Evolutionary conservation across 2,888 invertebrate species (phyloP), one percentile per base, ranked within the genome.

Genomic region (Drosophila meridionalis): DNA sequence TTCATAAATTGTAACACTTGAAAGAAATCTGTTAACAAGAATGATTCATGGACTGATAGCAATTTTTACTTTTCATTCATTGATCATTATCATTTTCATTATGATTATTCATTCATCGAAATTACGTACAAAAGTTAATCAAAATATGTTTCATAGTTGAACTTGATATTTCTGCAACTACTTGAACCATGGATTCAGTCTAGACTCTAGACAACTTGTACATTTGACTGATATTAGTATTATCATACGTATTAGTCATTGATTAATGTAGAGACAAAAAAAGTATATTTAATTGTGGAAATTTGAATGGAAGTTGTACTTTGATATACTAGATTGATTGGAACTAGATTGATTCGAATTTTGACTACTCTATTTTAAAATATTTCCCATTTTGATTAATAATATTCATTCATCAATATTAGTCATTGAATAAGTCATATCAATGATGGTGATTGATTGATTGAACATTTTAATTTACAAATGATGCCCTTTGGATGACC

Each of bases 171-270:
- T 26, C 5, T 11, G 20, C 55, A 55, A 28, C 28, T 40, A 55
- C 55, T 55, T 40, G 28, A 55, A 55, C 55, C 14, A 30, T 56
- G 56, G n/a, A 56, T 3, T 30, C n/a, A 14, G 11, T 56, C 28
- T 11, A 40, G 56, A 30, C 56, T n/a, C 28, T 11, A 40, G 56
- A 30, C 56, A 11, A n/a, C 28, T 30, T 40, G n/a, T 28, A n/a
- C n/a, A 32, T 50, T 50, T n/a, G 3, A 47, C 6, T n/a, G n/a
- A 34, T 11, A 34, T 52, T 34, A 14, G 6, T 11, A 40, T 40
- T 56, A 56, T 55, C 53, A 55, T 28, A 36, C 26, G 14, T 7
- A 53, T 34, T 53, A 34, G 50, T 53, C 53, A 53, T 36, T 36
- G 7, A 3, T 6, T 7, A 36, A 26, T 34, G 7, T 4, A 34